Evolutionary conservation across 1,140 invertebrate species (phyloP).

Genomic region (Grapholita molesta): DNA sequence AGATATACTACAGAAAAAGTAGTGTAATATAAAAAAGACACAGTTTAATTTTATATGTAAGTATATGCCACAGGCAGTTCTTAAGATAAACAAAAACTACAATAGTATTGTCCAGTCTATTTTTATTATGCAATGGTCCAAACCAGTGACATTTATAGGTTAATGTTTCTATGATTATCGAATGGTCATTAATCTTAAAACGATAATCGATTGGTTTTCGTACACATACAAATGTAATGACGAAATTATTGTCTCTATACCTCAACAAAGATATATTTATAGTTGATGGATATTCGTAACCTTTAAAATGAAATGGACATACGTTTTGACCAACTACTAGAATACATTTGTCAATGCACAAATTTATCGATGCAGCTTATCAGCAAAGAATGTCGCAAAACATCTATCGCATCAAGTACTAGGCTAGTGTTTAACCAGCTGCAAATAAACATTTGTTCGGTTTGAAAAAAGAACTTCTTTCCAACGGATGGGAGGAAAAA

Average conservation of each 20-base stretch:
- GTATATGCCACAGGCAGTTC: neutral
- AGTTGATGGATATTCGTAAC: neutral
- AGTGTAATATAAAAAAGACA: neutral
- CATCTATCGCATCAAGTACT: neutral
- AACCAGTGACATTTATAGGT: neutral
- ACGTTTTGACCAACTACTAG: neutral
- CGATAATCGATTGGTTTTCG: neutral
- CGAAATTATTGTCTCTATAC: neutral
- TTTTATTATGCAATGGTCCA: neutral
- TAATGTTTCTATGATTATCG: neutral
- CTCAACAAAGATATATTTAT: neutral
- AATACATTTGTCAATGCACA: neutral
- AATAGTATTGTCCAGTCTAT: neutral
- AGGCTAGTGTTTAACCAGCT: neutral
- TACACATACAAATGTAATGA: neutral
- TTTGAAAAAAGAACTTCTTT: neutral
- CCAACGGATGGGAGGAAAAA: conserved; percentile 27
- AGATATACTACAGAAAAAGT: neutral
- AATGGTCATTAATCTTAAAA: neutral
- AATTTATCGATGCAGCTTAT: neutral
- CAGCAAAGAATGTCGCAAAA: neutral
- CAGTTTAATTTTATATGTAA: neutral
- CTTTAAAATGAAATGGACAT: neutral
- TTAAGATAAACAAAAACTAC: neutral
- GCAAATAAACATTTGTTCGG: neutral